Base-by-base conservation (phyloP, 2,888 invertebrate species). In the Caenorhabditis uteleia region DNA sequence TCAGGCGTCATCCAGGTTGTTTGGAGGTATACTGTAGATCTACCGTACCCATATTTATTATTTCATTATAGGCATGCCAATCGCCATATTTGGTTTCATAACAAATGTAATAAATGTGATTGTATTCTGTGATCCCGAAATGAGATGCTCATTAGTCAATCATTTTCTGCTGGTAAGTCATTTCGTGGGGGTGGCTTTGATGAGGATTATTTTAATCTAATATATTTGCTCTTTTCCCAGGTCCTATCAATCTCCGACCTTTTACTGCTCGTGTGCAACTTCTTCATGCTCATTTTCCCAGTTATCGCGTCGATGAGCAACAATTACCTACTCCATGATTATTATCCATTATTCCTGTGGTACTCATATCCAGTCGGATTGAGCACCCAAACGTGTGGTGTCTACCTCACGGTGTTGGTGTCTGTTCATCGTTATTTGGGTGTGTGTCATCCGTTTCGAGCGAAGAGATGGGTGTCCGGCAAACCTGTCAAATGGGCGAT, bases 231-330 rank as follows among this genome's bases (percentile, higher is more conserved):
- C 10, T 29, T 8, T 29, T 42, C 70, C 18, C 58, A 73, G 66
- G 73, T 74, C 2, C 53, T 76, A 1, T 74, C 74, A n/a, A 64
- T 77, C 50, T 77, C 74, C 51, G 81, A 81, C 46, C 53, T 81
- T 10, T 53, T 82, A 3, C 71, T 81, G 18, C 62, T 81, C 8
- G 57, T 77, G n/a, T 82, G 78, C 70, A 82, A 81, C 54, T 81
- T 81, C 62, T 82, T 76, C 68, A 80, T 81, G 67, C 74, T 82
- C 44, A 75, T 80, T 26, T 75, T 81, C 44, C 82, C 82, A 3
- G 81, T 80, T 8, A 70, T 82, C 18, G 76, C 79, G 7, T 75
- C 72, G 7, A 77, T 81, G 69, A 71, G 76, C 36, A 65, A 74
- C 23, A 68, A 61, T 27, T 67, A 70, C 43, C 48, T 67, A 8